Base-by-base conservation (phyloP, 2,797 vertebrate genomes). In the Tragopan temminckii region DNA sequence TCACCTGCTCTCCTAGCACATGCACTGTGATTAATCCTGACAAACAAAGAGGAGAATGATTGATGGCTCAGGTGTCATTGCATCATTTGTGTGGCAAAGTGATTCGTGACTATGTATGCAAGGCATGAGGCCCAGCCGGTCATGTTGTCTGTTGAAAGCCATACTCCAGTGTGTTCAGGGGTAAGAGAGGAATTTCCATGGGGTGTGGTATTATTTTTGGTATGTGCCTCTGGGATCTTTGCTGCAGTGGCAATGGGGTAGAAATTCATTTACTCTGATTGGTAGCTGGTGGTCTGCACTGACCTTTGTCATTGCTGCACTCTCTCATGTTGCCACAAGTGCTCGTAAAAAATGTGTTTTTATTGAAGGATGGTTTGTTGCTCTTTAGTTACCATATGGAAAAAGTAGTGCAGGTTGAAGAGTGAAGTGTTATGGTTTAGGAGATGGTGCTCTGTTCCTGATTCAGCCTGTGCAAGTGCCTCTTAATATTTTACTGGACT, bases 61-160 rank as follows among this genome's bases (percentile, higher is more conserved):
- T n/a, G 82, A 84, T 88, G 80, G 62, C 52, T 79, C 50, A 38
- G 67, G 63, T 74, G 63, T 88, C 19, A 20, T 52, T 58, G 79
- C 55, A 61, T 89, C 63, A 29, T 70, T 68, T 76, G n/a, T 21
- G 43, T 74, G 53, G 43, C 63, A 80, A 81, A 86, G 74, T 74
- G 89, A 35, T 55, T 76, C 50, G 62, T 79, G 43, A n/a, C 84
- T 93, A 63, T 86, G 35, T 91, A 85, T 91, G 80, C 93, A 91
- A 94, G 85, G 67, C 80, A 76, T 81, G 87, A 93, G 77, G 52
- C 70, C 77, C 42, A 85, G 61, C 72, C 87, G 48, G 66, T 76
- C 78, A 42, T 78, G 70, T 71, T 67, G 91, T 88, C 82, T 91
- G 63, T 79, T 89, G 74, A 72, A 48, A 86, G 85, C 43, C 46